Evolutionary conservation across 1,140 invertebrate genomes (phyloP).

Genomic region (Uloborus diversus): DNA sequence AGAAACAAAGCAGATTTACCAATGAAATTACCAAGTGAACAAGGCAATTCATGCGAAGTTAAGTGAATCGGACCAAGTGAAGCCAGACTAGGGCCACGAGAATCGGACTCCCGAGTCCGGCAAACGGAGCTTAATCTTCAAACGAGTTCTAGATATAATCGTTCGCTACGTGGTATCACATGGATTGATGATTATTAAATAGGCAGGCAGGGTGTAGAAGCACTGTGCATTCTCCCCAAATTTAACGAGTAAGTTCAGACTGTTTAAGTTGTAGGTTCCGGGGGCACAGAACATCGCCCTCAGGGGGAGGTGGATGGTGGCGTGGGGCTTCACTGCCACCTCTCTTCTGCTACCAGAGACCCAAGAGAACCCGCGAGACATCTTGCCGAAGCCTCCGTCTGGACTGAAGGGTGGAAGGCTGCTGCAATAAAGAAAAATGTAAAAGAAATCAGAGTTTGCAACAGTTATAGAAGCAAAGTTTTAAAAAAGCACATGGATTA

Average conservation of each 20-base stretch:
- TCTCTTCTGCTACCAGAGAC: constrained; percentile 37
- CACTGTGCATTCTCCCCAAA: constrained; percentile 19
- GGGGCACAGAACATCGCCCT: constrained; percentile 39
- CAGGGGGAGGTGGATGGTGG: constrained; percentile 21
- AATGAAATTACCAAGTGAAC: no score
- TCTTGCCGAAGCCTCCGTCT: constrained; percentile 5
- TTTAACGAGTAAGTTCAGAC: constrained; percentile 38
- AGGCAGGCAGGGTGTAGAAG: constrained; percentile 33
- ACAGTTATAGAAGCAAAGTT: neutral
- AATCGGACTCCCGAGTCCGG: no score
- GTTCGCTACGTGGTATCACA: constrained; percentile 23
- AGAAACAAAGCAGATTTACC: no score
- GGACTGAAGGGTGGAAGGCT: neutral
- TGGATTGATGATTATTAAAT: constrained; percentile 38
- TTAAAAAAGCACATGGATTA: no score
- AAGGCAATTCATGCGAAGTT: no score
- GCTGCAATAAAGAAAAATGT: neutral
- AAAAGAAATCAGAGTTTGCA: neutral
- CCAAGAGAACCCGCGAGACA: constrained; percentile 39
- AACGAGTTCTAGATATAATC: constrained; percentile 21
- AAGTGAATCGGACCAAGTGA: no score
- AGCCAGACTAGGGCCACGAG: no score
- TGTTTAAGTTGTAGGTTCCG: constrained; percentile 47
- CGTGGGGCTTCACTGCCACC: constrained; percentile 18
- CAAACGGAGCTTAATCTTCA: no score